These are phyloP conservation scores for Zaprionus tsacasi DNA, from an alignment of 1,140 invertebrate species.

Conservation along the genomic window DNA sequence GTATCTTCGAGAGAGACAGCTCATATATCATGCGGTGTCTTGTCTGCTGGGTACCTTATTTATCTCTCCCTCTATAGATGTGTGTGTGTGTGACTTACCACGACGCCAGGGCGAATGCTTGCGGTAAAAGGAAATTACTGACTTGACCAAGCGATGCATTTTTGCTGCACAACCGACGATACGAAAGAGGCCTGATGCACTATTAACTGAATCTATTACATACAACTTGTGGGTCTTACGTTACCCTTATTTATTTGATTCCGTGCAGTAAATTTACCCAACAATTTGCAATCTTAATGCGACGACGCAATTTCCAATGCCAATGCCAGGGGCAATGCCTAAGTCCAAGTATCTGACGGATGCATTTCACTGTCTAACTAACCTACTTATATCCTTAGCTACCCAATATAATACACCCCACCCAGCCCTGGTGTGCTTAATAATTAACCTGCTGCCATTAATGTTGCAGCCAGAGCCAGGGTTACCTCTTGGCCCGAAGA, in stretches of 20 bases:
- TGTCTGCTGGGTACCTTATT: neutral
- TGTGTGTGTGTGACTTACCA: conserved; percentile 11
- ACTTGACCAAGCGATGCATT: conserved; percentile 18
- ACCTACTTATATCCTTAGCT: no score
- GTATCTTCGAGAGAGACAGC: neutral
- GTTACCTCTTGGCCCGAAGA: no score
- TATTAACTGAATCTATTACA: neutral
- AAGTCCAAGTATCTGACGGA: neutral
- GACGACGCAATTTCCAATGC: neutral
- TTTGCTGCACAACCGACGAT: conserved; percentile 8
- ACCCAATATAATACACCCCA: no score
- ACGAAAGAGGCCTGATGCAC: conserved; percentile 14
- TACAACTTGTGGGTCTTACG: neutral
- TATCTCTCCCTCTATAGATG: neutral
- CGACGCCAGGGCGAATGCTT: conserved; percentile 1
- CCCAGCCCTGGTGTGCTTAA: neutral
- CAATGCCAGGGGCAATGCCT: neutral
- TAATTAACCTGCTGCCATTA: conserved; percentile 8
- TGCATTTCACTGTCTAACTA: neutral
- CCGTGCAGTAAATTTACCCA: conserved; percentile 22
- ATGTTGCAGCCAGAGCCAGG: conserved; percentile 1
- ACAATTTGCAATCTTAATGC: conserved; percentile 40
- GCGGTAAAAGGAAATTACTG: neutral
- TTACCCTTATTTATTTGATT: conserved; percentile 1
- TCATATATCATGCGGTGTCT: neutral